Base-by-base conservation (phyloP, 2,797 vertebrate genomes). In the Acestrorhynchus altus region DNA sequence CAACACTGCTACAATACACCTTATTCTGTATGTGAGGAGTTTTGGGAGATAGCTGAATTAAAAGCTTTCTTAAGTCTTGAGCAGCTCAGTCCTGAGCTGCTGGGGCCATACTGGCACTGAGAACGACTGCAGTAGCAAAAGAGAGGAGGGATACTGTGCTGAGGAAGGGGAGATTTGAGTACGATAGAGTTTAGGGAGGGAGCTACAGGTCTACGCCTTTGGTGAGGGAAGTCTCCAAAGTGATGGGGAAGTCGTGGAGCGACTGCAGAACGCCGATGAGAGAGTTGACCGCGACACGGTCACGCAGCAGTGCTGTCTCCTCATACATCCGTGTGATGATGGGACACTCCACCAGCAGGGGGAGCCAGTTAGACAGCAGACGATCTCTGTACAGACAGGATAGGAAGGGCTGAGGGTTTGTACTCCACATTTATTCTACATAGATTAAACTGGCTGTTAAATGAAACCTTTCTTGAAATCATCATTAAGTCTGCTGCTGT, bases 201-300 rank as follows among this genome's bases (percentile, higher is more conserved):
- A 88, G 6, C 93, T 95, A 99, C 88, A 99, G 94, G 52, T 98
- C 95, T 47, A 99, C 94, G 72, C 97, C 97, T 93, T 98, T 99
- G 72, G 98, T 92, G 59, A 99, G 95, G 0, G 98, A 96, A 1
- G 94, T 92, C 90, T 99, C 98, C 72, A 99, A 91, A 71, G 95
- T 87, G 71, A 99, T 92, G 91, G 91, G 91, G 90, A 99, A 99
- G 74, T 97, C 97, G n/a, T 96, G 94, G 66, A 99, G 85, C 0
- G 96, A 96, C 90, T 96, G 96, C 16, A 99, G 90, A 73, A 99
- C 93, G 56, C 95, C 92, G 74, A 95, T 95, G 10, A 99, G 95
- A 59, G 96, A 94, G 90, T 92, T 94, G 44, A 98, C 94, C 0
- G 94, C 93, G 75, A 94, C 91, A 59, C 88, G 93, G 87, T 99